phyloP scores from a whole-genome alignment of 2,888 invertebrate species.

The Mamestra brassicae region DNA sequence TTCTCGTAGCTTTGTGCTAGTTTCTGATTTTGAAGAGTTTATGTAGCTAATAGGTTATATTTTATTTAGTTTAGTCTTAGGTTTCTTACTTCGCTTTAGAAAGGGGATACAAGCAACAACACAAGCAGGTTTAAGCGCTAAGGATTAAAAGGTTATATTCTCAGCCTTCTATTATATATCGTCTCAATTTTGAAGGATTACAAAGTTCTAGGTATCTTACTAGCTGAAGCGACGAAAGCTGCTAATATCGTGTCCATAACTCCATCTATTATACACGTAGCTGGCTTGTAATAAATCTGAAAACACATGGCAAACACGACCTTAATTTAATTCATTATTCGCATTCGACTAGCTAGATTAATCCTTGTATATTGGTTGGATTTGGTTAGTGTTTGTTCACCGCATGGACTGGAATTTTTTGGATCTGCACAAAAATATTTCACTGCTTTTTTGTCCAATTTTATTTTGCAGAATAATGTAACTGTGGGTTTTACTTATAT shows the following conservation, averaged over 20 bases:
- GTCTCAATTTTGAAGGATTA: slow-evolving; percentile 7
- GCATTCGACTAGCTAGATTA: slow-evolving; percentile 58
- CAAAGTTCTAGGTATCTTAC: slow-evolving; percentile 74
- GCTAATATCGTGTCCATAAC: slow-evolving; percentile 89
- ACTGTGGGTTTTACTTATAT: not conserved
- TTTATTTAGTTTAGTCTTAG: not conserved
- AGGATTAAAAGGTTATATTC: slow-evolving; percentile 2
- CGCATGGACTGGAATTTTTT: not conserved
- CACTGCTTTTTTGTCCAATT: not conserved
- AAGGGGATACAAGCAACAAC: not conserved
- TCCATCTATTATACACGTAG: slow-evolving; percentile 88
- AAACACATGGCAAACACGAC: slow-evolving; percentile 50
- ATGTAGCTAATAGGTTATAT: no score
- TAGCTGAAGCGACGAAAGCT: slow-evolving; percentile 85
- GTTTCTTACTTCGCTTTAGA: no score
- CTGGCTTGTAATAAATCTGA: slow-evolving; percentile 89
- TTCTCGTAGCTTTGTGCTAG: not conserved
- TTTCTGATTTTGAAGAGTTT: slow-evolving; percentile 1
- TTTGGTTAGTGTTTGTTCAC: slow-evolving; percentile 27
- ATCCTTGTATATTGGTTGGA: slow-evolving; percentile 31
- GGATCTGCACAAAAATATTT: not conserved
- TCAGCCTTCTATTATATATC: not conserved
- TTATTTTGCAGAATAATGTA: no score
- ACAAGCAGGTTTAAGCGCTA: slow-evolving; percentile 1
- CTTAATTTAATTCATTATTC: slow-evolving; percentile 62